These are phyloP conservation scores for Capromys pilorides DNA, from an alignment of 2,797 vertebrate species.

Conservation along the genomic window DNA sequence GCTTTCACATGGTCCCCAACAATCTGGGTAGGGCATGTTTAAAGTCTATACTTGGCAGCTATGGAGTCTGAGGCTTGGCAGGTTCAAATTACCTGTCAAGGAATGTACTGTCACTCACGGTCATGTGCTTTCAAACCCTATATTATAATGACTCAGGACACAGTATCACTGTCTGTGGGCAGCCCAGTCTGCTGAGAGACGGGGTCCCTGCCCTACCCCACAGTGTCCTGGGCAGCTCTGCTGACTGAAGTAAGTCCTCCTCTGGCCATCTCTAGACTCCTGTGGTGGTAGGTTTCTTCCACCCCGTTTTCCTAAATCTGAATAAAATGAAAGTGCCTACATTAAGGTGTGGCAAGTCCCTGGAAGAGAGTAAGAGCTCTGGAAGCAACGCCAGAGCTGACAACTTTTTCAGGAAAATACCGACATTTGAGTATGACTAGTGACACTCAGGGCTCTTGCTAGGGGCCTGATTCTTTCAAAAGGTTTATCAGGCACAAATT, in stretches of 20 bases:
- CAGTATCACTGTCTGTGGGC: fast-evolving
- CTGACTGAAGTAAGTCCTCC: fast-evolving
- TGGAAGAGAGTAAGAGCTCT: too few species aligned
- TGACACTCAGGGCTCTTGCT: background rate
- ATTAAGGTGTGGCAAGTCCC: fast-evolving
- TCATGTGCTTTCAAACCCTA: background rate
- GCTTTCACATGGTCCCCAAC: background rate
- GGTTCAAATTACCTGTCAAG: background rate
- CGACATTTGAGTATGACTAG: background rate
- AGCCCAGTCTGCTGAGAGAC: background rate
- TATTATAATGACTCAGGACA: fast-evolving
- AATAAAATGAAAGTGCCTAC: background rate
- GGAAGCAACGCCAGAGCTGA: background rate
- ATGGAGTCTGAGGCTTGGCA: background rate
- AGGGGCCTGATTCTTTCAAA: background rate
- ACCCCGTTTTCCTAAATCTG: background rate
- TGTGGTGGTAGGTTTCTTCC: background rate
- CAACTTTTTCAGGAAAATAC: background rate
- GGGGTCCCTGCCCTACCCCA: background rate
- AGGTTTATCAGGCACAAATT: background rate
- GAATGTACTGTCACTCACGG: too few species aligned
- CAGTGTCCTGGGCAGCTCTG: too few species aligned
- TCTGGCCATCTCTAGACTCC: background rate
- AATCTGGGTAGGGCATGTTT: fast-evolving
- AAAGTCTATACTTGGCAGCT: fast-evolving